Base-by-base conservation (phyloP, 2,888 invertebrate genomes). In the Eurytoma californica region DNA sequence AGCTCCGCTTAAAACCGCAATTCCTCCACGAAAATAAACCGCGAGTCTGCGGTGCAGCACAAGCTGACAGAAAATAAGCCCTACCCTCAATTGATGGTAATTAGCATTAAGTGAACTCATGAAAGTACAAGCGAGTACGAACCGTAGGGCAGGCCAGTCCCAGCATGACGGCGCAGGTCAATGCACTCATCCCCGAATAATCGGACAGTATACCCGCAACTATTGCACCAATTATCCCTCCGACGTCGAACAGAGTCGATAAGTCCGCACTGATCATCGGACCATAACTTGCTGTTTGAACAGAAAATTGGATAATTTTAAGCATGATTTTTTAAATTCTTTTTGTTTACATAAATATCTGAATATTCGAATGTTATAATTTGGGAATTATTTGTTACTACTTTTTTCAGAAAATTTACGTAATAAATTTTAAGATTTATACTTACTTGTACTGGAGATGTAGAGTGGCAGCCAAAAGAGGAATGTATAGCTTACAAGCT, bases 401-500 rank as follows among this genome's bases (percentile, higher is more conserved):
- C 39, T 18, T 53, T 3, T 18, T 58, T 70, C 4, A 68, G 57
- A 58, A 14, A n/a, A 63, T 39, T 63, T 65, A 20, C n/a, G n/a
- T n/a, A 51, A 60, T 60, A 60, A 39, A 63, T 39, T 60, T 18
- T 47, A 4, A 47, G 3, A 55, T 28, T 28, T 55, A 75, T 84
- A 93, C 95, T 95, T 90, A 97, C 97, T 95, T 63, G 96, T 95
- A 66, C 93, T 92, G 81, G 94, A 94, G 79, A 99, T 97, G 87
- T 98, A 98, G 4, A 95, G 90, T 28, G 98, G 98, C 87, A 99
- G 92, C 98, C 98, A 99, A 89, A 96, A 98, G 68, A 98, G 93
- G 91, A 98, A 98, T 79, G 98, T 98, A 88, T 99, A 98, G 90
- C 97, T 97, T 86, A 98, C 98, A 57, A 98, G 93, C 91, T 99